Percentiles rank a stretch among this genome's conserved stretches.
These are phyloP conservation scores for Cyprinodon variegatus DNA, from an alignment of 2,113 vertebrate genomes.

Conservation along the genomic window DNA sequence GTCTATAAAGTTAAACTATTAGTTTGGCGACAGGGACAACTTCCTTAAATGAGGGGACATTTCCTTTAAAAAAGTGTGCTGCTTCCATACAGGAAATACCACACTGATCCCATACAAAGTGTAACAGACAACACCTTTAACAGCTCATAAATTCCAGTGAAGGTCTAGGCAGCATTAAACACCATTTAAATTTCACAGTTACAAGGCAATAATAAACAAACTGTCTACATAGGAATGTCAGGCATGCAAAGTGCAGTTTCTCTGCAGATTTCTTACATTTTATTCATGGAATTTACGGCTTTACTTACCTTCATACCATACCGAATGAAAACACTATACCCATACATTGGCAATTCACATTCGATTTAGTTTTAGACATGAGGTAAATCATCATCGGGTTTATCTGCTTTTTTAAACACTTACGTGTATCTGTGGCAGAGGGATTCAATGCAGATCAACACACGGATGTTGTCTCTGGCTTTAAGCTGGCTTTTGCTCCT, in stretches of 20 bases:
- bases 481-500: slow-evolving; percentile 84
- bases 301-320: slow-evolving; percentile 36
- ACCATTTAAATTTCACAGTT: slow-evolving; percentile 37
- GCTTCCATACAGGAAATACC: slow-evolving; percentile 79
- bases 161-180: slow-evolving; percentile 51
- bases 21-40: slow-evolving; percentile 62
- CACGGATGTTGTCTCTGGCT: slow-evolving; percentile 86
- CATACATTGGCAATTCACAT: slow-evolving; percentile 18
- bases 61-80: slow-evolving; percentile 66
- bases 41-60: slow-evolving; percentile 60
- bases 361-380: background rate
- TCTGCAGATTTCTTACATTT: slow-evolving; percentile 13
- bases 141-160: slow-evolving; percentile 66
- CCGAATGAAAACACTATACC: slow-evolving; percentile 24
- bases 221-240: slow-evolving; percentile 29
- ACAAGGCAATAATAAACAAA: slow-evolving; percentile 21
- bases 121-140: slow-evolving; percentile 72
- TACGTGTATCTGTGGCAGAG: slow-evolving; percentile 92
- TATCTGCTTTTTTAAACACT: slow-evolving; percentile 53
- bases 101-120: slow-evolving; percentile 71
- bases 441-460: slow-evolving; percentile 93
- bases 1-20: slow-evolving; percentile 72
- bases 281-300: slow-evolving; percentile 4
- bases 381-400: background rate
- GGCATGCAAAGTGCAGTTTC: slow-evolving; percentile 27